Evolutionary conservation across 2,797 vertebrate genomes (phyloP), one percentile per base, ranked within the genome.

Genomic region (Ispidina lecontei): DNA sequence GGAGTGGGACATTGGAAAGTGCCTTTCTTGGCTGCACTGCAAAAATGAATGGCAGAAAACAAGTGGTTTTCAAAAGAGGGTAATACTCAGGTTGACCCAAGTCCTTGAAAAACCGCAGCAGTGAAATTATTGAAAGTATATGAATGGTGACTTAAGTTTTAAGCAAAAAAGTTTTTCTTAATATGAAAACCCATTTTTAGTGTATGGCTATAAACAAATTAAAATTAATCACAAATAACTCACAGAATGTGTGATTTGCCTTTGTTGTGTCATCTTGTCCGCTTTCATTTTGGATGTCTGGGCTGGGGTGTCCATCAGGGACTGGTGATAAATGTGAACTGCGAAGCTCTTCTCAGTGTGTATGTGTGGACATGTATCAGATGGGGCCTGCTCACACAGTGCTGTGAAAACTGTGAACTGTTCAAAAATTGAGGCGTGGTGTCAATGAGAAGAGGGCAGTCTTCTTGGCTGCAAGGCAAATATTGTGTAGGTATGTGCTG

Each of bases 131-230:
- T 84, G 64, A 37, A 94, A 93, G 25, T 76, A 70, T 90, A 89
- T 93, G 93, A 95, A 89, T 26, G 87, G 74, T 93, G 47, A 84
- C 56, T 71, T 49, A 68, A 84, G 41, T 85, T 95, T 94, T 73
- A 91, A 96, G 64, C 44, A 80, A 95, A 84, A 62, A 69, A 74
- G 35, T 39, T 79, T 91, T 94, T 88, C 85, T 79, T 79, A 81
- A 94, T 90, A 94, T 94, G 75, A 92, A 95, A 94, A 43, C 76
- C 95, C 95, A 87, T 92, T 86, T 95, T 77, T 91, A 96, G 95
- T 97, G 95, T 97, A 97, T 96, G 95, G 90, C 80, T 97, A 90
- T 95, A 96, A 97, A 96, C 59, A 93, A 96, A 97, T 97, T 97
- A 97, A 97, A 97, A 96, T 91, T 96, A 96, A 96, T 96, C 86